A percentile compares a stretch with the other conserved stretches of the same genome.
These are phyloP conservation scores for Pteropus alecto DNA, from an alignment of 2,113 vertebrate species.

Conservation along the genomic window DNA sequence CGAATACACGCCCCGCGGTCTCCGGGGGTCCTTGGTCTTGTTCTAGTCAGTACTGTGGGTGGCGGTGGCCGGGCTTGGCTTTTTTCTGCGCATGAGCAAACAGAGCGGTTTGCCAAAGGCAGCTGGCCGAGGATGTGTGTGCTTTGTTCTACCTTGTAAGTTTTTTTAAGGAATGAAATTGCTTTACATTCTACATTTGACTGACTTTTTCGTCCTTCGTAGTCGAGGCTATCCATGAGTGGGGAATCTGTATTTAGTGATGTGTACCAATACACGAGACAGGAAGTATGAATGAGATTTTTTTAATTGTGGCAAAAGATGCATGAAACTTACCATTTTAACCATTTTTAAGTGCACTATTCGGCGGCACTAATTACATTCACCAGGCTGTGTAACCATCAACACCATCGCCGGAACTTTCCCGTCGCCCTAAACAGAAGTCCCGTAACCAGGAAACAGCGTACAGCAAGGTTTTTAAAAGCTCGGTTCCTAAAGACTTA, in stretches of 20 bases:
- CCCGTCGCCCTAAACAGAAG: background rate
- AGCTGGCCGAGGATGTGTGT: conserved; percentile 23
- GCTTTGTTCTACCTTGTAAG: background rate
- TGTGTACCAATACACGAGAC: background rate
- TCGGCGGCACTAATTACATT: background rate
- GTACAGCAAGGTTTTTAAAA: background rate
- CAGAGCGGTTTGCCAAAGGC: conserved; percentile 10
- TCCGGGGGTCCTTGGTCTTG: conserved; percentile 84
- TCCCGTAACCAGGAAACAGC: background rate
- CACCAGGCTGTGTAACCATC: background rate
- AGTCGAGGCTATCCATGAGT: background rate
- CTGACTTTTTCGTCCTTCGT: background rate
- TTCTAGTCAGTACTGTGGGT: conserved; percentile 75
- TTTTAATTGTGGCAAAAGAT: background rate
- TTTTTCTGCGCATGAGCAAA: conserved; percentile 78
- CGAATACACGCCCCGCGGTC: conserved; percentile 81
- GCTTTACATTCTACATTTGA: background rate
- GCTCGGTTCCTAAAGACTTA: background rate
- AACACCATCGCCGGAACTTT: background rate
- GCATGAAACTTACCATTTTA: background rate
- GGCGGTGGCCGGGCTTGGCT: conserved; percentile 61
- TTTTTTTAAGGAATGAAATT: conserved; percentile 31
- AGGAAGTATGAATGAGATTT: background rate
- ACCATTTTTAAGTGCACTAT: background rate
- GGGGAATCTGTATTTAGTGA: background rate